These are phyloP conservation scores for Myoxocephalus aenaeus DNA, from an alignment of 2,797 vertebrate species.

Conservation along the genomic window DNA sequence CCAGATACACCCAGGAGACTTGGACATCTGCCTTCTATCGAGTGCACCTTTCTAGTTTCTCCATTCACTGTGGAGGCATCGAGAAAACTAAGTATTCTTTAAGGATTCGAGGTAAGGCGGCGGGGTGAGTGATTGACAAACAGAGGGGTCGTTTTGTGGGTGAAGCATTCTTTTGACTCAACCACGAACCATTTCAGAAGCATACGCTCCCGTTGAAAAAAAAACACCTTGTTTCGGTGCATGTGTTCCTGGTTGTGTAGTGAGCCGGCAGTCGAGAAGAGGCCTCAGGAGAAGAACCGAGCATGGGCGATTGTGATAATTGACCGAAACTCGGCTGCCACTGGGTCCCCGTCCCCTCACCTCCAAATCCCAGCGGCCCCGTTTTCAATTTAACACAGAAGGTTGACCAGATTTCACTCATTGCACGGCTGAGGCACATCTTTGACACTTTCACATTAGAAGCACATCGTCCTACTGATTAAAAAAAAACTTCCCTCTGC, in stretches of 20 bases:
- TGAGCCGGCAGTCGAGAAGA: constrained; percentile 12
- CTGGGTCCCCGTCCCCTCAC: constrained; percentile 66
- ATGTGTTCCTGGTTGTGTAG: constrained; percentile 21
- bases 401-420: constrained; percentile 76
- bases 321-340: constrained; percentile 71
- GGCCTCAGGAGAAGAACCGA: constrained; percentile 42
- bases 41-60: not conserved
- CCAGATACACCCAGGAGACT: not conserved
- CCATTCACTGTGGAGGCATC: not conserved
- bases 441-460: constrained; percentile 84
- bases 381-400: constrained; percentile 84
- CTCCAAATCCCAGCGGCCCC: constrained; percentile 77
- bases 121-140: not conserved
- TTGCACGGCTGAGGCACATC: constrained; percentile 67
- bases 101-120: not conserved
- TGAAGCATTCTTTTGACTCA: not conserved
- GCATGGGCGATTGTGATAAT: constrained; percentile 73
- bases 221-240: not conserved
- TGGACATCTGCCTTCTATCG: not conserved
- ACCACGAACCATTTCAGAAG: not conserved
- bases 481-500: constrained; percentile 64
- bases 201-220: not conserved
- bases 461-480: constrained; percentile 73
- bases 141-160: not conserved
- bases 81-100: not conserved